Evolutionary conservation across 2,797 vertebrate species (phyloP).

Genomic region (Carduelis carduelis): DNA sequence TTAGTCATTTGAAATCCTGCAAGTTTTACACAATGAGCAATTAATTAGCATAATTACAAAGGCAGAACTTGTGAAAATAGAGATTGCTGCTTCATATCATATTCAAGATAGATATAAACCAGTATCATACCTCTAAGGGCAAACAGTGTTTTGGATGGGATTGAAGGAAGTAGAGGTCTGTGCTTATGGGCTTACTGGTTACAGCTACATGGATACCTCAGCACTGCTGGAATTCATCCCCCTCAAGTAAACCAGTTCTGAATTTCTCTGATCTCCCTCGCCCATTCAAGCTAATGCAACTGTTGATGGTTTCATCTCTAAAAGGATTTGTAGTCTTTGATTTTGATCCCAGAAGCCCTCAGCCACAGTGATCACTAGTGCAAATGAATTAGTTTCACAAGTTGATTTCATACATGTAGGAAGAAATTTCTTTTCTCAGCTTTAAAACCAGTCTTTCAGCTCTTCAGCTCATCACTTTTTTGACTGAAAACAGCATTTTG

Average conservation of each 20-base stretch:
- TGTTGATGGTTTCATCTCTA: background rate
- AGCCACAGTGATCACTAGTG: background rate
- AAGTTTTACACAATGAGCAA: background rate
- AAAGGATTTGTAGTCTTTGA: background rate
- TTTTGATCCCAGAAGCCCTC: background rate
- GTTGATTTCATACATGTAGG: background rate
- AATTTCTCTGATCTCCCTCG: background rate
- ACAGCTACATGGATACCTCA: background rate
- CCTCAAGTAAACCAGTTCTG: background rate
- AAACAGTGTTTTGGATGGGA: background rate
- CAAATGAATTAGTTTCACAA: background rate
- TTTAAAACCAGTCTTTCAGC: background rate
- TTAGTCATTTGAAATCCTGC: background rate
- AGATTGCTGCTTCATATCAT: background rate
- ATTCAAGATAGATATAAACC: background rate
- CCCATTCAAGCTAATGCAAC: background rate
- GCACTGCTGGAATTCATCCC: background rate
- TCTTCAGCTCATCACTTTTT: background rate
- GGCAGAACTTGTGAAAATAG: background rate
- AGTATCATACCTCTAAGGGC: background rate
- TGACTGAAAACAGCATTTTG: background rate
- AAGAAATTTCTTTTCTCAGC: background rate
- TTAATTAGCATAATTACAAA: background rate
- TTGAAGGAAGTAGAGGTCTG: background rate
- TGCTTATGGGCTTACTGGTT: background rate